A percentile compares a stretch with the other conserved stretches of the same genome.
phyloP scores from a whole-genome alignment of 2,888 invertebrate genomes.

The Diarsia rubi region DNA sequence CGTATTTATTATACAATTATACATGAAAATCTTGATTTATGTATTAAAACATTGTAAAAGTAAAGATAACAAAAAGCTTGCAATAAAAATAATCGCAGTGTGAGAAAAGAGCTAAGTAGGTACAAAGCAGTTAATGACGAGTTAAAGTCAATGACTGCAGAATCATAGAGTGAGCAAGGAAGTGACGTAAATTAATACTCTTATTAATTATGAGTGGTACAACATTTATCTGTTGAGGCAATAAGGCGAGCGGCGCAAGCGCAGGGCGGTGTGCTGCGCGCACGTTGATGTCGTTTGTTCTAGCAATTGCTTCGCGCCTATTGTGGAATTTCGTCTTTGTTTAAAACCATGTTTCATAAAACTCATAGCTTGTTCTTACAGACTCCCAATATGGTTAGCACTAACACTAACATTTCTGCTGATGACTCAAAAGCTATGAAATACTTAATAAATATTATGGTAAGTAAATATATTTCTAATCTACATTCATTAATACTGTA shows the following conservation, averaged over 20 bases:
- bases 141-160: constrained; percentile 64
- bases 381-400: neutral
- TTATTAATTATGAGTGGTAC: constrained; percentile 63
- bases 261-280: constrained; percentile 68
- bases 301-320: constrained; percentile 62
- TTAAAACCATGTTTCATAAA: constrained; percentile 32
- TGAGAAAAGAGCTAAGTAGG: constrained; percentile 38
- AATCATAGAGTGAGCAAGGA: constrained; percentile 44
- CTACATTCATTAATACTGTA: neutral
- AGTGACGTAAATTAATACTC: constrained; percentile 58
- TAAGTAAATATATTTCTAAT: constrained; percentile 17
- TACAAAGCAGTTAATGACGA: constrained; percentile 44
- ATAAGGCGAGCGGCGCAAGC: constrained; percentile 68
- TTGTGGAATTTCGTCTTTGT: constrained; percentile 45
- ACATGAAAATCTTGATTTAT: constrained; percentile 25
- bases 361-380: constrained; percentile 6
- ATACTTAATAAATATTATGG: neutral
- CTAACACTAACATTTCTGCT: neutral
- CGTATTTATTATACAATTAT: neutral
- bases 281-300: constrained; percentile 89
- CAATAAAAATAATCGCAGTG: constrained; percentile 28
- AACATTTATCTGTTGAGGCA: constrained; percentile 63
- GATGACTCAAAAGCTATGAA: neutral
- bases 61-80: constrained; percentile 19
- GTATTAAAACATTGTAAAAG: constrained; percentile 23